phyloP scores from a whole-genome alignment of 53 echinoderm and acorn worm species.

The Hippasteria phrygiana region DNA sequence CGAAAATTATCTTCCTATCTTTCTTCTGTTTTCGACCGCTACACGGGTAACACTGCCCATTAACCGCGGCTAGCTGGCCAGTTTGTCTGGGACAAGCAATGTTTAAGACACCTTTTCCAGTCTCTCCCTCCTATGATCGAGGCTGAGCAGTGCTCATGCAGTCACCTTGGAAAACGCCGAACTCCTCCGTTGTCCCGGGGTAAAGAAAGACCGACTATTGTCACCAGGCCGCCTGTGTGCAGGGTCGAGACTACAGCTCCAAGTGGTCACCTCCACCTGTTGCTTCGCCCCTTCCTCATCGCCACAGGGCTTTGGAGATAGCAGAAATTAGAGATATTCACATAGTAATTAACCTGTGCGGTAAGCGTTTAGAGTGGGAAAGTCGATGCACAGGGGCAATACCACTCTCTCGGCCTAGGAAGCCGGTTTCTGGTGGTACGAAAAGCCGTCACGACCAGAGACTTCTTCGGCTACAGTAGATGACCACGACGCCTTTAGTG shows the following conservation, averaged over 20 bases:
- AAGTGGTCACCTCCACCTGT: conserved; percentile 64
- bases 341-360: not conserved
- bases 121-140: conserved; percentile 14
- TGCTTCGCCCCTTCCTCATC: conserved; percentile 43
- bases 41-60: too few species aligned
- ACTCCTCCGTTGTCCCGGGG: conserved; percentile 24
- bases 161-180: conserved; percentile 42
- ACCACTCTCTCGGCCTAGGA: conserved; percentile 61
- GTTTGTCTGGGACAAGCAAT: conserved; percentile 5
- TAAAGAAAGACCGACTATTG: conserved; percentile 6
- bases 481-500: conserved; percentile 41
- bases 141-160: conserved; percentile 59
- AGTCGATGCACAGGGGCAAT: conserved; percentile 34
- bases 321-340: not conserved
- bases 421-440: conserved; percentile 48
- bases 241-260: conserved; percentile 50
- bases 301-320: conserved; percentile 45
- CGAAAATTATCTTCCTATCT: not conserved
- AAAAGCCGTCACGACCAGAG: conserved; percentile 26
- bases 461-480: conserved; percentile 59
- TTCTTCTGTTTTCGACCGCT: conserved; percentile 32
- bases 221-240: conserved; percentile 35
- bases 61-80: conserved; percentile 48
- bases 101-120: conserved; percentile 53
- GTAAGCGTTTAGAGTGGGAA: conserved; percentile 14